Conservation (phyloP, 1,140 invertebrate genomes). For the Nasonia longicornis region DNA sequence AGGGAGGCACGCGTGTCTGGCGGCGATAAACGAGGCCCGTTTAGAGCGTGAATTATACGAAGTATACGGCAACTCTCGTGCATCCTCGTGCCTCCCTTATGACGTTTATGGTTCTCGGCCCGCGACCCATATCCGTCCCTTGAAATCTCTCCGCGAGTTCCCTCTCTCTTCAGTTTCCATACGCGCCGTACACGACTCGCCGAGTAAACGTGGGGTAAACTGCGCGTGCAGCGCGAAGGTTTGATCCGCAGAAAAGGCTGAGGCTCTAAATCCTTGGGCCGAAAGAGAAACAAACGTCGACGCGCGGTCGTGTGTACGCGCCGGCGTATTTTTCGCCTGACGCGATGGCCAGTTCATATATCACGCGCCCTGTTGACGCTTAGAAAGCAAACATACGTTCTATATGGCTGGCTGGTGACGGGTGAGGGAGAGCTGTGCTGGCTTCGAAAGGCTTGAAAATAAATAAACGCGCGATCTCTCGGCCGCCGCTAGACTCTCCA, state of each 20-base stretch:
- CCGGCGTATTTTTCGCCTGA: slow-evolving; percentile 26
- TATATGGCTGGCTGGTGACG: neutral
- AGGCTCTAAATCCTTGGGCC: neutral
- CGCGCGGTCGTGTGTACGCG: neutral
- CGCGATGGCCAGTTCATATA: slow-evolving; percentile 28
- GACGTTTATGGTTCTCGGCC: neutral
- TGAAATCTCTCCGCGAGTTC: neutral
- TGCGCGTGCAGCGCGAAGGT: neutral
- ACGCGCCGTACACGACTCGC: neutral
- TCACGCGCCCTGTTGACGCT: slow-evolving; percentile 31
- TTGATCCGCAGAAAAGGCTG: neutral
- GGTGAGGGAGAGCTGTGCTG: too few relatives aligned
- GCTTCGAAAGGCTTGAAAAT: neutral
- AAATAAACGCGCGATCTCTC: slow-evolving; percentile 18
- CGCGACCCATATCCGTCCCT: neutral
- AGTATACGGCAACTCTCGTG: neutral
- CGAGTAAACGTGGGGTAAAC: neutral
- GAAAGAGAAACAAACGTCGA: slow-evolving; percentile 27
- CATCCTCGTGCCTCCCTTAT: slow-evolving; percentile 3
- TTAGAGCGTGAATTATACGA: slow-evolving; percentile 27
- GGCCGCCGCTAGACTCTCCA: neutral
- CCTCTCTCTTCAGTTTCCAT: neutral
- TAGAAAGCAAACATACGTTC: slow-evolving; percentile 31
- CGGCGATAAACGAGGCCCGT: slow-evolving; percentile 30
- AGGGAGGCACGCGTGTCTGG: slow-evolving; percentile 8